Evolutionary conservation across 2,888 invertebrate species (phyloP), one percentile per base, ranked within the genome.

Genomic region (Girardia tigrina): DNA sequence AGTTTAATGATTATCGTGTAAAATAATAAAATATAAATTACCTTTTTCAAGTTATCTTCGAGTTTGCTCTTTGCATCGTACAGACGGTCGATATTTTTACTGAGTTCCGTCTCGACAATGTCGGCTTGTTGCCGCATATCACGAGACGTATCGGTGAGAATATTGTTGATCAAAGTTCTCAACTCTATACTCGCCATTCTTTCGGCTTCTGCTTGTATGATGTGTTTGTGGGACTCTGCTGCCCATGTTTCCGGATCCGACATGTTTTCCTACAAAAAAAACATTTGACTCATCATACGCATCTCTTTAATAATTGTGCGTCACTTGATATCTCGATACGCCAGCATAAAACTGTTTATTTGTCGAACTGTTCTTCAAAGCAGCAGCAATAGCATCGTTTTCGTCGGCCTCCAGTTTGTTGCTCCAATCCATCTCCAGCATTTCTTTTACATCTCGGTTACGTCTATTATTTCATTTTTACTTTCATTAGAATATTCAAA

Each of bases 361-460:
- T 36, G 88, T 26, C 88, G 88, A 71, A 86, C 90, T 80, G 87
- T 90, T 89, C 77, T 88, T 88, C 4, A 92, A 85, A 12, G 88
- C 87, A 69, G 89, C 86, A 82, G 90, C 90, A 0, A 85, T 84
- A 0, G 89, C 84, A 80, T 92, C 92, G 1, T 90, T 88, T 79
- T 89, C 88, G 80, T 90, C 89, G 0, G 91, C 88, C 81, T 90
- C 88, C 77, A 88, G 87, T 85, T 94, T 94, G 81, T 93, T 91
- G 80, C 91, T 91, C 91, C 92, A 93, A 82, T 93, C 92, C 81
- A 88, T 89, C 84, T 94, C 93, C 77, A 93, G 86, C 70, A 89
- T 88, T 79, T 89, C 88, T 82, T 93, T 92, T 0, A 90, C 89
- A 20, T 90, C 88, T 80, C 90, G 90, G 81, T 91, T 89, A 16